Conservation (phyloP, 2,113 vertebrate genomes). For the Chroicocephalus ridibundus region DNA sequence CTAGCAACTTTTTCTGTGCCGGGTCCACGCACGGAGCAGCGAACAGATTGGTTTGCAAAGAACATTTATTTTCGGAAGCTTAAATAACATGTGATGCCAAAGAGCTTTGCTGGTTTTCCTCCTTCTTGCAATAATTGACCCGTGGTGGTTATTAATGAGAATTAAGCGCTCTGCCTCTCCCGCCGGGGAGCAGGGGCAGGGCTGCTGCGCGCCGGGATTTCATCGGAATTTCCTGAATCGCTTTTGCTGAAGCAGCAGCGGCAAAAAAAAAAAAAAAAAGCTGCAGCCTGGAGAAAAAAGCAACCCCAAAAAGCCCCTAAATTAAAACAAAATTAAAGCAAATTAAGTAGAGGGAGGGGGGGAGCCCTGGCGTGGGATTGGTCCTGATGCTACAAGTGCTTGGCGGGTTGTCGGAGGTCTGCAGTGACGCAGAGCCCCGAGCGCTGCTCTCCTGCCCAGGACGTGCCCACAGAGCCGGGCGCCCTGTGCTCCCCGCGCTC, state of each 20-base stretch:
- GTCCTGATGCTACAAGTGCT: neutral
- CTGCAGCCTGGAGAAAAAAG: neutral
- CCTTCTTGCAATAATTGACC: neutral
- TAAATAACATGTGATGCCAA: neutral
- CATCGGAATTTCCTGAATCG: conserved; percentile 45
- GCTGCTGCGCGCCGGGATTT: neutral
- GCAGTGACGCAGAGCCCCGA: neutral
- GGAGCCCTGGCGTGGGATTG: neutral
- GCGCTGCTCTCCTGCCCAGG: neutral
- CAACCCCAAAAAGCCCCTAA: neutral
- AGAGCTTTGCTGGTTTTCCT: neutral
- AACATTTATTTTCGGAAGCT: conserved; percentile 39
- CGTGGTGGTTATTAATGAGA: conserved; percentile 44
- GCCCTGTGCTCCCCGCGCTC: accelerated
- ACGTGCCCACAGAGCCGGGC: neutral
- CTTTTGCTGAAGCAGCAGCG: conserved; percentile 47
- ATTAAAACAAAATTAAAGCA: neutral
- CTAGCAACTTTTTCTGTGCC: neutral
- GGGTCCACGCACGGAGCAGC: neutral
- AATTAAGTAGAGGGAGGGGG: neutral
- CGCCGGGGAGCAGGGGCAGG: neutral
- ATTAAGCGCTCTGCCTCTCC: conserved; percentile 27
- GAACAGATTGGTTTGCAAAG: conserved; percentile 14
- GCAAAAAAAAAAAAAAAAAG: neutral
- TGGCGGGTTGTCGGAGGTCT: neutral